Base-by-base conservation (phyloP, 2,888 invertebrate genomes). In the Boloria euphrosyne region DNA sequence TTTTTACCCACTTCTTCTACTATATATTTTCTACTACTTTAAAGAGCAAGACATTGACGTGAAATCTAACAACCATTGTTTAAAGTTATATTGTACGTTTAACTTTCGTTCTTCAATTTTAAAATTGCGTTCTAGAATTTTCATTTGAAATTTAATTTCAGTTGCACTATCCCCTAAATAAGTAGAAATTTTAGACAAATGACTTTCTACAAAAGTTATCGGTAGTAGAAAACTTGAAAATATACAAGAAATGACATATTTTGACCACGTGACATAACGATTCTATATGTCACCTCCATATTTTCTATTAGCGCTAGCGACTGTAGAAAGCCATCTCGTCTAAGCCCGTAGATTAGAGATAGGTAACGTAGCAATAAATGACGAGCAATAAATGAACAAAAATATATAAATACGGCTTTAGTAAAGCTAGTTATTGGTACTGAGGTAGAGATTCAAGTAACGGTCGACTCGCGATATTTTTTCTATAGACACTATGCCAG, bases 371-470 rank as follows among this genome's bases (percentile, higher is more conserved):
- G 91, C 89, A 90, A 89, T 90, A 90, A 87, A 82, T 78, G 81
- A 89, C 80, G 83, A 91, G 91, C 90, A 91, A 91, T 91, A 77
- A 75, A 85, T 78, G 80, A 79, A 82, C 83, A 80, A 79, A 80
- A 70, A 78, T 79, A 79, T 82, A 76, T 77, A 78, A 76, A 83
- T 79, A 77, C 80, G 78, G 91, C 91, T 90, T 90, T 90, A 90
- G 90, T 81, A 79, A 87, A 85, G 91, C 91, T 92, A 92, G 90
- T 83, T 78, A 83, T 86, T 84, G 87, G 89, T 90, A 91, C 89
- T 89, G 90, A 89, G 75, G 81, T 90, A 90, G 88, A 81, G 81
- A 83, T 82, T 82, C 79, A 83, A 84, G 83, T 83, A 85, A 85
- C 76, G 72, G 79, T 78, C 76, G 74, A 77, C 78, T 85, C 87